A percentile compares a stretch with the other conserved stretches of the same genome.
Evolutionary conservation across 2,888 invertebrate species (phyloP).

Genomic region (Auanema freiburgensis): DNA sequence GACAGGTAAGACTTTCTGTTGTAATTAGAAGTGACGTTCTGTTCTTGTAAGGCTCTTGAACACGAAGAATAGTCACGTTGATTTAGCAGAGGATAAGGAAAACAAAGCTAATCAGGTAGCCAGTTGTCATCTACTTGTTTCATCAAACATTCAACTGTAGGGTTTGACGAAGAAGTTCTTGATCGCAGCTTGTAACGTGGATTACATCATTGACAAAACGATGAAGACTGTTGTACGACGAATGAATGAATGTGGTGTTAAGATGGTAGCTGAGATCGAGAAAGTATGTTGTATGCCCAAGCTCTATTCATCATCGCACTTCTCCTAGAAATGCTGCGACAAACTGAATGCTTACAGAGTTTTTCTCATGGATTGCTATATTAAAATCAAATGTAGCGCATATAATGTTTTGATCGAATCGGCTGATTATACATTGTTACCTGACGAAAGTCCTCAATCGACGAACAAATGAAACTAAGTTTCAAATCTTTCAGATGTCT

Average conservation of each 20-base stretch:
- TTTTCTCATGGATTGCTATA: conserved; percentile 50
- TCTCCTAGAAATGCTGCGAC: conserved; percentile 45
- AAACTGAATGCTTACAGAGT: conserved; percentile 48
- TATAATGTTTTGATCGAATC: conserved; percentile 46
- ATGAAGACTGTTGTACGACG: conserved; percentile 52
- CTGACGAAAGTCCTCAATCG: conserved; percentile 45
- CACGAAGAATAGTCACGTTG: conserved; percentile 3
- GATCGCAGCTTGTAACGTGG: conserved; percentile 60
- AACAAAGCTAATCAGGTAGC: conserved; percentile 6
- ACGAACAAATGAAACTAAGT: not conserved
- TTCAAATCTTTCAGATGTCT: conserved; percentile 46
- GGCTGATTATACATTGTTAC: conserved; percentile 48
- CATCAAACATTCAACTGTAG: not conserved
- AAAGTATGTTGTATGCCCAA: conserved; percentile 40
- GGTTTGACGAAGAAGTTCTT: conserved; percentile 55
- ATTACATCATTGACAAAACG: conserved; percentile 57
- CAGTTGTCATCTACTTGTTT: not conserved
- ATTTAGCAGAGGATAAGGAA: not conserved
- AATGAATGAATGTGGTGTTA: conserved; percentile 56
- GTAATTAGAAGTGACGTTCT: conserved; percentile 10
- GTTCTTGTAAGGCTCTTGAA: conserved; percentile 4
- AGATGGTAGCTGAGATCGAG: conserved; percentile 56
- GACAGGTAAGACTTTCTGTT: conserved; percentile 17
- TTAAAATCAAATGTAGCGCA: conserved; percentile 48
- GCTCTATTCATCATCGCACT: not conserved